Conservation (phyloP, 2,113 vertebrate species). For the Salvator merianae region DNA sequence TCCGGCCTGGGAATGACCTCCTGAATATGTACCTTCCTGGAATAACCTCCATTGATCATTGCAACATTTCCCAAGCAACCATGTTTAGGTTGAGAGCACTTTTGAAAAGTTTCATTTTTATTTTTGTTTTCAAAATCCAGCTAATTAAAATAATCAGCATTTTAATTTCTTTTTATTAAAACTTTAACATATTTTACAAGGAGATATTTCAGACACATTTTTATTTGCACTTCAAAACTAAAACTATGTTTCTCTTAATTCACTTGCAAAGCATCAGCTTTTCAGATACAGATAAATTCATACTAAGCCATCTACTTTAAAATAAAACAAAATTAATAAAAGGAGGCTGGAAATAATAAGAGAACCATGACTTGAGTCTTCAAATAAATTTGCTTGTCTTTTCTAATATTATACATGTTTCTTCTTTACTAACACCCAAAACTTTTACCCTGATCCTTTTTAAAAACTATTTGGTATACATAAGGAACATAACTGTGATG, state of each 20-base stretch:
- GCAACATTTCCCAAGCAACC: neutral
- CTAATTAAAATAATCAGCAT: neutral
- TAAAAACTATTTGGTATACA: neutral
- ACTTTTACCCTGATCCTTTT: neutral
- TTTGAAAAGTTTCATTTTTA: neutral
- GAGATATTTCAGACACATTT: neutral
- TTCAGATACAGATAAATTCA: conserved; percentile 27
- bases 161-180: conserved; percentile 50
- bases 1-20: too few relatives aligned
- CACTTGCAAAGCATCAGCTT: neutral
- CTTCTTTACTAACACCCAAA: neutral
- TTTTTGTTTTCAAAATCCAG: neutral
- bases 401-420: neutral
- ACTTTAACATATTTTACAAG: conserved; percentile 38
- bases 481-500: neutral
- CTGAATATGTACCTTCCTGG: too few relatives aligned
- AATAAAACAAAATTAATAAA: conserved; percentile 23
- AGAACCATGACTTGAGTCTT: conserved; percentile 32
- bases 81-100: neutral
- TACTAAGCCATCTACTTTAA: conserved; percentile 45
- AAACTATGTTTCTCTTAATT: neutral
- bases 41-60: too few relatives aligned
- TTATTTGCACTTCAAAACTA: conserved; percentile 4
- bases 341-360: conserved; percentile 21
- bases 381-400: conserved; percentile 1